Evolutionary conservation across 2,888 invertebrate genomes (phyloP).

Genomic region (Coelinius sp.): DNA sequence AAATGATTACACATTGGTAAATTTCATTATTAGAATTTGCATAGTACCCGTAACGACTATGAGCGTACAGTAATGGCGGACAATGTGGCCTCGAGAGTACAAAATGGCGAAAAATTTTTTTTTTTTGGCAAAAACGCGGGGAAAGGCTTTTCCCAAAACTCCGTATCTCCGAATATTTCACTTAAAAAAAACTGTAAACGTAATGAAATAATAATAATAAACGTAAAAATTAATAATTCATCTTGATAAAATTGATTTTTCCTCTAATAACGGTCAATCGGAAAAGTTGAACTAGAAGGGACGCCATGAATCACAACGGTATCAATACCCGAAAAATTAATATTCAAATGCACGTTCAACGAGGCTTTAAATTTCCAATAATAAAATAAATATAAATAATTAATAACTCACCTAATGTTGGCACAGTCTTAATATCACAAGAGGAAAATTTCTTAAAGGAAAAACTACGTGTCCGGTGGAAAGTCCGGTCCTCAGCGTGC

Average conservation of each 20-base stretch:
- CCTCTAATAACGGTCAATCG: neutral
- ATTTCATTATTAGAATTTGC: slow-evolving; percentile 24
- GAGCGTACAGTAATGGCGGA: slow-evolving; percentile 66
- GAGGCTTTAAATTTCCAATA: no score
- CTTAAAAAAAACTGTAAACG: neutral
- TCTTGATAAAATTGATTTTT: neutral
- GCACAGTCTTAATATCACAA: slow-evolving; percentile 70
- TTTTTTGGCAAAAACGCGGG: slow-evolving; percentile 51
- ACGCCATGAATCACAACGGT: slow-evolving; percentile 26
- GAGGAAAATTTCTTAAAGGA: slow-evolving; percentile 63
- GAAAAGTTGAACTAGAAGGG: slow-evolving; percentile 15
- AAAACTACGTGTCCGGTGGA: slow-evolving; percentile 65
- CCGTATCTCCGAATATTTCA: no score
- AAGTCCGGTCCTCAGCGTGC: slow-evolving; percentile 61
- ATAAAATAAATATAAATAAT: slow-evolving; percentile 18
- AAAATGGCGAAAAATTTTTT: slow-evolving; percentile 69
- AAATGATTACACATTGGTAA: neutral
- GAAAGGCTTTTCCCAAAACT: slow-evolving; percentile 33
- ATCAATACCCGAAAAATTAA: slow-evolving; percentile 10
- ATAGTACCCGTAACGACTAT: slow-evolving; percentile 47
- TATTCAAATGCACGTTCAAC: neutral
- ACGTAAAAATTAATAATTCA: neutral
- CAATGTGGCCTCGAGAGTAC: slow-evolving; percentile 61
- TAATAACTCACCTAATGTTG: slow-evolving; percentile 65
- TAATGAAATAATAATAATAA: no score